Evolutionary conservation across 2,888 invertebrate genomes (phyloP), one percentile per base, ranked within the genome.

Genomic region (Brenthis hecate): DNA sequence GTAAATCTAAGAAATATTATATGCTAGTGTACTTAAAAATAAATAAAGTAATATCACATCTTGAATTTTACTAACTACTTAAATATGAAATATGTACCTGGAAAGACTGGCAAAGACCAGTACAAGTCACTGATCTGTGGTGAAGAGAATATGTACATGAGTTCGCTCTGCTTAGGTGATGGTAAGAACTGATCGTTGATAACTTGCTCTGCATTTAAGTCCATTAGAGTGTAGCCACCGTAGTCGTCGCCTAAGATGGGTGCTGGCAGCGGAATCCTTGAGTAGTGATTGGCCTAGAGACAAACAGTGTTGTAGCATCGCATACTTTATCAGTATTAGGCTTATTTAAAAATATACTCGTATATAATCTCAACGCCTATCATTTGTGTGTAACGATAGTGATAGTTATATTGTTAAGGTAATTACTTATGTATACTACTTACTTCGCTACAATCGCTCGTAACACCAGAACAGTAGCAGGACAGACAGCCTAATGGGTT

Each of bases 391-490:
- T 8, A 43, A 43, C 11, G 3, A 43, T 43, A 43, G 11, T 43
- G 11, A 2, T 2, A 11, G 11, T 43, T 43, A 43, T 43, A 48
- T 55, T 14, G 48, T 6, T 28, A 19, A 55, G 19, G 23, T 53
- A 16, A 13, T 53, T 51, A 11, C 48, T 53, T 0, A n/a, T 32
- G 0, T 43, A 19, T 23, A 16, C 47, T 50, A 56, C 73, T 76
- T 80, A 92, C 93, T 81, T 96, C 96, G 61, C 94, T 93, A 82
- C 99, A 99, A 47, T 95, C 94, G 3, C 91, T 92, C 0, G 96
- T 94, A 11, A 96, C 95, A 13, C 97, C 97, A 28, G 97, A 97
- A 85, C 99, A 99, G 93, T 95, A 98, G 84, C 99, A 99, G 66
- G 95, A 93, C 57, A 95, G 94, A 83, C 99, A 99, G 13, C 98